Evolutionary conservation across 1,140 invertebrate genomes (phyloP), one percentile per base, ranked within the genome.

Genomic region (Hycleus phaleratus): DNA sequence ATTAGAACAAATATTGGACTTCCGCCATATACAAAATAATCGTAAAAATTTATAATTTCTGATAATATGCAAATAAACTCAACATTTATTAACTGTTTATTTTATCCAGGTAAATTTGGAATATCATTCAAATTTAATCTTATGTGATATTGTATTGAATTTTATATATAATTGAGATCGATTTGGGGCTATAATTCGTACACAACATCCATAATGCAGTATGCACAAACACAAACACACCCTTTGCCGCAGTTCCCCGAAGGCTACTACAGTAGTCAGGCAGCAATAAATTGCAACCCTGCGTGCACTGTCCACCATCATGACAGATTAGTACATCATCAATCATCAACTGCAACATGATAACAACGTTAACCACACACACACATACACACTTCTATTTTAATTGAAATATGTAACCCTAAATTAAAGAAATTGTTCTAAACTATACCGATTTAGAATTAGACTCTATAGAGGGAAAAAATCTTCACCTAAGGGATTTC

Each of bases 281-380:
- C 59, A 51, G 58, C 63, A 62, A 69, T 71, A 71, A 71, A 71
- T 71, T 70, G 65, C 60, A 63, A 32, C 32, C 4, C 59, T 61
- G 60, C 63, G 59, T 67, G 65, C 65, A 67, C 62, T 68, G 67
- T 66, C 66, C 68, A 60, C 60, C 65, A 62, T 67, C 65, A 64
- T 72, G 70, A 72, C 69, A 71, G 68, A 72, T 72, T 72, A 72
- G 68, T 68, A 71, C 64, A 62, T 70, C 70, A 72, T 72, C 69
- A 72, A 72, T 72, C 70, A 70, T 72, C 47, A 51, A 40, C 46
- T 47, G 52, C 61, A 61, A 55, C 55, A 38, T 53, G 61, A 64
- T 63, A 66, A 68, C 62, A 61, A 61, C 62, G 58, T 60, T 61
- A 62, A 59, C 32, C 59, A 52, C 58, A 61, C 32, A 61, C 32